Base-by-base conservation (phyloP, 2,888 invertebrate genomes). In the Lysandra bellargus region DNA sequence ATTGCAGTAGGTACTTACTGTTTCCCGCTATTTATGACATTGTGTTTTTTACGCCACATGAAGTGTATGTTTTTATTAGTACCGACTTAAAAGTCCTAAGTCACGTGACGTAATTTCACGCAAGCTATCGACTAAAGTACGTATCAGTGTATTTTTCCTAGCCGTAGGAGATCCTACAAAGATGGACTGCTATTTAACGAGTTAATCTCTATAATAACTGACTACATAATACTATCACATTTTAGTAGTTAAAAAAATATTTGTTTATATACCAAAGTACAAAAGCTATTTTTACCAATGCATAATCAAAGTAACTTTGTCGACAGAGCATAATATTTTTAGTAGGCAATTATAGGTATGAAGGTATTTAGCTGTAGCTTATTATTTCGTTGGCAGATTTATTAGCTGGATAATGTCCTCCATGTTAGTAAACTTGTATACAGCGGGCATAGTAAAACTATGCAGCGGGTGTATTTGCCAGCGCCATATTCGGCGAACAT, bases 321-420 rank as follows among this genome's bases (percentile, higher is more conserved):
- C 53, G 14, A 53, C 2, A 57, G 57, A 57, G 17, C 57, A 57
- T 4, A 57, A 9, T 12, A 49, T 49, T 49, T 17, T 17, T 14
- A 53, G 14, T 14, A 4, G 57, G 57, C 14, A 57, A 53, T 23
- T 23, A 23, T 14, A 53, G 14, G 53, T 57, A 57, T 1, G 14
- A 53, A 53, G 4, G 7, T 40, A 40, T 5, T 57, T 17, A 57
- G 57, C 12, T 49, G 49, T 64, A 30, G 64, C 64, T 17, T 30
- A 64, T 30, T 74, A 44, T 44, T 44, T 49, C 74, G 75, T 75
- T 75, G 75, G 14, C n/a, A 75, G 49, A 75, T 44, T 75, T 75
- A 23, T 23, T 30, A 9, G 2, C 14, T 9, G 30, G 30, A 74
- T 74, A 74, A 74, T 23, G 23, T 75, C 33, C 57, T 23, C 49